A percentile compares a stretch with the other conserved stretches of the same genome.
phyloP scores from a whole-genome alignment of 2,113 vertebrate genomes.

The Porphyrio hochstetteri region DNA sequence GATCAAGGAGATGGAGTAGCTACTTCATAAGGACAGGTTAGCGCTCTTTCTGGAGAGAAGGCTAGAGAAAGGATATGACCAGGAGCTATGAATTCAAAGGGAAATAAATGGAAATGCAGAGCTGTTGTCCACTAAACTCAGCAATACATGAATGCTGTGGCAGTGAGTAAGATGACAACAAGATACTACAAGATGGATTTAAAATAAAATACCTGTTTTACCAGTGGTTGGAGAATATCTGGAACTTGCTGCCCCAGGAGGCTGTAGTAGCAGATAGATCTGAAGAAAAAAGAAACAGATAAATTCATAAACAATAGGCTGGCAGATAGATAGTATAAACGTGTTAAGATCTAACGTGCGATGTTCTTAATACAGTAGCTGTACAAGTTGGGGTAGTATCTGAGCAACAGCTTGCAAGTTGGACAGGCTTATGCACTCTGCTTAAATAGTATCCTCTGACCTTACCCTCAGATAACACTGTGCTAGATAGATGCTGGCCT shows the following conservation, averaged over 20 bases:
- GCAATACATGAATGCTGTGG: fast-evolving
- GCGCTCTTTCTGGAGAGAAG: neutral
- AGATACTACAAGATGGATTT: neutral
- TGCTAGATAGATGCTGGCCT: neutral
- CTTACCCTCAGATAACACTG: neutral
- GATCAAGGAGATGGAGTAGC: neutral
- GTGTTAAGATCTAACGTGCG: neutral
- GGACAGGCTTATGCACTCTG: neutral
- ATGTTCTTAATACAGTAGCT: neutral
- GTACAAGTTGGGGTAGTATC: neutral
- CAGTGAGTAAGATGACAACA: neutral
- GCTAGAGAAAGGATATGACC: neutral
- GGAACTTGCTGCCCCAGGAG: neutral
- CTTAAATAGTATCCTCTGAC: neutral
- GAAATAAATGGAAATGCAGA: neutral
- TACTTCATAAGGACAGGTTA: neutral
- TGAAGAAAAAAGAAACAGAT: neutral
- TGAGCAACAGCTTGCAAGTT: neutral
- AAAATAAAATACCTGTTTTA: neutral
- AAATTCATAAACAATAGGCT: neutral
- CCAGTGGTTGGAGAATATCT: neutral
- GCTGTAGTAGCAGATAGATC: neutral
- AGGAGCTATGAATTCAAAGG: neutral
- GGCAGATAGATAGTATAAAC: neutral
- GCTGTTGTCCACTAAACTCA: neutral